These are phyloP conservation scores for Propsilocerus akamusi DNA, from an alignment of 1,140 invertebrate genomes.

Conservation along the genomic window DNA sequence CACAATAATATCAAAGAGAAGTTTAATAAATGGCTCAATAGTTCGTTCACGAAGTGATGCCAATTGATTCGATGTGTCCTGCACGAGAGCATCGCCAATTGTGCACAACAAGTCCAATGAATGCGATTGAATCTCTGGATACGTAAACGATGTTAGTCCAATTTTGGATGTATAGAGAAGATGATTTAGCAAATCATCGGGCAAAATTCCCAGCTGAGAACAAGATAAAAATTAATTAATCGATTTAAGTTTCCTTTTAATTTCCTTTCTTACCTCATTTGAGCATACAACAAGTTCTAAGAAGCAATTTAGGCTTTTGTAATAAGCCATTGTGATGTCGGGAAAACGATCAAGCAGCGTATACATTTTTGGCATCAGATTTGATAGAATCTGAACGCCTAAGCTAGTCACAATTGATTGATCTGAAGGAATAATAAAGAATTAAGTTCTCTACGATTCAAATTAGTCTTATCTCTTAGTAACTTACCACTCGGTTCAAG, in stretches of 20 bases:
- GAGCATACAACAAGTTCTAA: neutral
- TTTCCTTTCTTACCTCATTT: neutral
- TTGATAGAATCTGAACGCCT: neutral
- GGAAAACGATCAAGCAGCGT: neutral
- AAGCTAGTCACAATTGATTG: neutral
- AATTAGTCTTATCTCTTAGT: neutral
- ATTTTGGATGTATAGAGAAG: neutral
- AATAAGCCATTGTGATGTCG: neutral
- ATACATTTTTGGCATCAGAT: neutral
- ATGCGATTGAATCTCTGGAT: neutral
- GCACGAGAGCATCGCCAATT: neutral
- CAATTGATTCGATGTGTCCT: neutral
- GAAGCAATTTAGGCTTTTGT: neutral
- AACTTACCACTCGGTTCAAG: neutral
- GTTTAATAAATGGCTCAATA: neutral
- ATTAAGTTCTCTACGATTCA: neutral
- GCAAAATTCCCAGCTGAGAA: neutral
- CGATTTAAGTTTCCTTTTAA: neutral
- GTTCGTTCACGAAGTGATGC: neutral
- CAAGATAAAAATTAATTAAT: neutral
- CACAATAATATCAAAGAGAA: neutral
- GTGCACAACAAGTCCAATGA: neutral
- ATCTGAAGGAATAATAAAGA: neutral
- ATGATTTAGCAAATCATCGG: neutral
- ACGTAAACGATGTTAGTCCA: constrained; percentile 2